A percentile compares a stretch with the other conserved stretches of the same genome.
Evolutionary conservation across 2,113 vertebrate species (phyloP).

Genomic region (Sceloporus tristichus): DNA sequence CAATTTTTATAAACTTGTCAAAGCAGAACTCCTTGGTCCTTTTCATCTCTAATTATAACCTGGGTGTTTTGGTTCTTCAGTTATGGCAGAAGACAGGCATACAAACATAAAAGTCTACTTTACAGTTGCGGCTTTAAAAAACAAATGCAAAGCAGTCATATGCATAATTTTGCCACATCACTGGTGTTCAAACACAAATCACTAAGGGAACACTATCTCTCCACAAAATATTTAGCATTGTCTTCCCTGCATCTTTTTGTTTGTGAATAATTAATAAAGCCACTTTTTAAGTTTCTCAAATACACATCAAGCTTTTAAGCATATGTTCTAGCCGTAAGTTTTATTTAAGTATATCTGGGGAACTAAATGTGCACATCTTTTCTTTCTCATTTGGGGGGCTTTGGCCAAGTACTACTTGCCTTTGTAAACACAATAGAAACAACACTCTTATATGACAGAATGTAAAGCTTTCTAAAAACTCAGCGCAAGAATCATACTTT

Average conservation of each 20-base stretch:
- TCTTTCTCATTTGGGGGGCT: slow-evolving; percentile 53
- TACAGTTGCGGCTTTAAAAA: not conserved
- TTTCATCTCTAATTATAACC: slow-evolving; percentile 6
- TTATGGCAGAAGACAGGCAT: not conserved
- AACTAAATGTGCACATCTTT: slow-evolving; percentile 66
- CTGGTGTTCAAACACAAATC: not conserved
- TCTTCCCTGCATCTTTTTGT: slow-evolving; percentile 31
- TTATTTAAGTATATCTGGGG: slow-evolving; percentile 62
- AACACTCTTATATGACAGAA: slow-evolving; percentile 50
- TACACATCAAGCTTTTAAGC: slow-evolving; percentile 21
- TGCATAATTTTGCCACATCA: not conserved
- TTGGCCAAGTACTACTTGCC: slow-evolving; percentile 64
- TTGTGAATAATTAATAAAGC: slow-evolving; percentile 58
- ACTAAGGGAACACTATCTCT: not conserved
- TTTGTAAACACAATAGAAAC: slow-evolving; percentile 42
- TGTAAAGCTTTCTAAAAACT: not conserved
- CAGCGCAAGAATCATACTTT: slow-evolving; percentile 30
- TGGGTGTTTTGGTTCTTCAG: not conserved
- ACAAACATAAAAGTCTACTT: slow-evolving; percentile 2
- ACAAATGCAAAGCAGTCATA: not conserved
- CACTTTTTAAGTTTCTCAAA: slow-evolving; percentile 57
- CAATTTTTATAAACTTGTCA: not conserved
- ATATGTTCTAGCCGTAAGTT: slow-evolving; percentile 56
- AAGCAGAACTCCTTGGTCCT: not conserved
- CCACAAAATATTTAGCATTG: slow-evolving; percentile 36